These are phyloP conservation scores for Dunckerocampus dactyliophorus DNA, from an alignment of 2,113 vertebrate species.

Conservation along the genomic window DNA sequence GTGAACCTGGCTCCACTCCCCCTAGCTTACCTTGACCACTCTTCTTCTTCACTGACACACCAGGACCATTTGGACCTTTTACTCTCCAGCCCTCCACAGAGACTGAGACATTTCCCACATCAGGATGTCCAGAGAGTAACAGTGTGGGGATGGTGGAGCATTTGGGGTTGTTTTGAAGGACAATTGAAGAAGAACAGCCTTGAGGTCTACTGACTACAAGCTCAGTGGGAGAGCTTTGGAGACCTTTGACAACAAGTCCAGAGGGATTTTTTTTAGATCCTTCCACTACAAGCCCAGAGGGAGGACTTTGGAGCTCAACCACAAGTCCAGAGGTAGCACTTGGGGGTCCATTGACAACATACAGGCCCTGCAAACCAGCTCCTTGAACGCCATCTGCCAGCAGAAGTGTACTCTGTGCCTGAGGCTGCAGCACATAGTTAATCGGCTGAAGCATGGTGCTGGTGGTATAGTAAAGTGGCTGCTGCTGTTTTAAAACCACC, in stretches of 20 bases:
- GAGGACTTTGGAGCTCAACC: slow-evolving; percentile 1
- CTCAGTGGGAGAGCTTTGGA: slow-evolving; percentile 13
- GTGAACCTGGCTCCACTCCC: slow-evolving; percentile 26
- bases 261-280: neutral
- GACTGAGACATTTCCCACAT: slow-evolving; percentile 11
- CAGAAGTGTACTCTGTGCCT: slow-evolving; percentile 50
- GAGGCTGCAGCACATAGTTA: slow-evolving; percentile 59
- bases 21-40: neutral
- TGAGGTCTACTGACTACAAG: neutral
- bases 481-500: slow-evolving; percentile 53
- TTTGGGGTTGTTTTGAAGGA: slow-evolving; percentile 3
- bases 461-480: slow-evolving; percentile 58
- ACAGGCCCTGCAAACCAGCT: slow-evolving; percentile 34
- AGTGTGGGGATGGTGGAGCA: slow-evolving; percentile 19
- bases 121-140: slow-evolving; percentile 31
- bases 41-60: slow-evolving; percentile 23
- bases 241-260: slow-evolving; percentile 20
- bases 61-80: slow-evolving; percentile 18
- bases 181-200: slow-evolving; percentile 10
- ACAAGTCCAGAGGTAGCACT: slow-evolving; percentile 13
- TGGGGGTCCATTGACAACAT: slow-evolving; percentile 46
- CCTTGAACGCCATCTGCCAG: slow-evolving; percentile 34
- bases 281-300: slow-evolving; percentile 7
- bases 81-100: slow-evolving; percentile 30
- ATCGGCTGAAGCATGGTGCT: slow-evolving; percentile 42